Base-by-base conservation (phyloP, 2,113 vertebrate genomes). In the Melanostigma gelatinosum region DNA sequence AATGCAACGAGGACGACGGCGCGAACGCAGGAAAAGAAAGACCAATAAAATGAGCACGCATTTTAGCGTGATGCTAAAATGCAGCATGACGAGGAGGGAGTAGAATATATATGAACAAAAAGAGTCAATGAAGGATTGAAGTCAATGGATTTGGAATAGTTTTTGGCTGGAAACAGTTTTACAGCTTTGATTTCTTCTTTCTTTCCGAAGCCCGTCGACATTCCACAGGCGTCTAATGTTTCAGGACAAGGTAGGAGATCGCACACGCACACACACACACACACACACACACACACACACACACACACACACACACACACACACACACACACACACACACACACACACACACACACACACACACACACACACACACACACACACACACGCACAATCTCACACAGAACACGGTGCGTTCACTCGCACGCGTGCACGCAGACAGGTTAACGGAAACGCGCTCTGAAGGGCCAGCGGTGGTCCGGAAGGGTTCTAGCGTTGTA, bases 191-290 rank as follows among this genome's bases (percentile, higher is more conserved):
- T 48, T 73, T 29, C 29, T 29, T 38, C 3, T 18, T 20, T 60
- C 57, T 70, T 75, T 82, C 69, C 70, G 38, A 78, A 77, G 34
- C 40, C 73, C 42, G 66, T 75, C 48, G 34, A 73, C 62, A 68
- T 75, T 76, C 86, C 50, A 20, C 52, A 20, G 61, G n/a, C 76
- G 65, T 68, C 60, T 70, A 75, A 58, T 68, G 72, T 89, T 88
- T 89, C 76, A 85, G 52, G 65, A 75, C 72, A 57, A 87, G 70
- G 72, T 85, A 38, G 50, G 57, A 70, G 44, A 88, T 58, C 34
- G 32, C 65, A 63, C 66, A 50, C 58, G 27, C 62, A 48, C 58
- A 72, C 46, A 54, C 63, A 69, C 34, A 69, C 55, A 68, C 48
- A 32, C 71, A 79, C 68, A 9, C 60, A 36, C 32, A 10, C 55